Conservation (phyloP, 2,113 vertebrate genomes). For the Phasianus colchicus region DNA sequence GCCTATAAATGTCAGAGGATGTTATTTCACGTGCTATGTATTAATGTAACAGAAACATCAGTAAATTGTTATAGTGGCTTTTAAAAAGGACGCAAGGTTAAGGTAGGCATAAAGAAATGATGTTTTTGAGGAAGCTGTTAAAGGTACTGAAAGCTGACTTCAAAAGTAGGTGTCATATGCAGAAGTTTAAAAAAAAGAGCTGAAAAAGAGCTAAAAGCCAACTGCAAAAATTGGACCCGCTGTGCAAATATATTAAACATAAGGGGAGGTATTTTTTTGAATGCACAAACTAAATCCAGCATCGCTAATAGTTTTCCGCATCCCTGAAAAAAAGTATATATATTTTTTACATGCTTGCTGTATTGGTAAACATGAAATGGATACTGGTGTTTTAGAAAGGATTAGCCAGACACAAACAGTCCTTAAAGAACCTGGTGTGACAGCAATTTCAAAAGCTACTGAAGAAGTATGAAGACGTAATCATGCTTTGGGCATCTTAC, state of each 20-base stretch:
- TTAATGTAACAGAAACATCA: slow-evolving; percentile 5
- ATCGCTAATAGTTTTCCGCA: background rate
- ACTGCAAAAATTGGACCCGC: background rate
- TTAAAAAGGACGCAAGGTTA: background rate
- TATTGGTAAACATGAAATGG: background rate
- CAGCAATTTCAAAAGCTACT: background rate
- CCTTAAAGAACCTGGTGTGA: background rate
- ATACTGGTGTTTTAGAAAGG: background rate
- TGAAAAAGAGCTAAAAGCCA: background rate
- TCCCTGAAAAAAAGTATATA: background rate
- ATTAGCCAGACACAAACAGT: background rate
- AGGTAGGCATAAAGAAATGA: background rate
- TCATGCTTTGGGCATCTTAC: background rate
- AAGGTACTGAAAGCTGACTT: background rate
- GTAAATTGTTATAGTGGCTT: slow-evolving; percentile 3
- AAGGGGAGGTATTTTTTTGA: background rate
- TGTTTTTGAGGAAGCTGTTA: background rate
- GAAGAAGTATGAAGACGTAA: background rate
- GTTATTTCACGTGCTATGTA: background rate
- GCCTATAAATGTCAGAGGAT: slow-evolving; percentile 11
- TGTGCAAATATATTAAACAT: background rate
- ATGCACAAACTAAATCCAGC: background rate
- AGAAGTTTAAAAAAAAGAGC: background rate
- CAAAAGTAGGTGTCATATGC: background rate
- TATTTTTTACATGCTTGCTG: background rate